Percentiles rank a stretch among this genome's conserved stretches.
These are phyloP conservation scores for Micronycteris hirsuta DNA, from an alignment of 2,113 vertebrate species.

Conservation along the genomic window DNA sequence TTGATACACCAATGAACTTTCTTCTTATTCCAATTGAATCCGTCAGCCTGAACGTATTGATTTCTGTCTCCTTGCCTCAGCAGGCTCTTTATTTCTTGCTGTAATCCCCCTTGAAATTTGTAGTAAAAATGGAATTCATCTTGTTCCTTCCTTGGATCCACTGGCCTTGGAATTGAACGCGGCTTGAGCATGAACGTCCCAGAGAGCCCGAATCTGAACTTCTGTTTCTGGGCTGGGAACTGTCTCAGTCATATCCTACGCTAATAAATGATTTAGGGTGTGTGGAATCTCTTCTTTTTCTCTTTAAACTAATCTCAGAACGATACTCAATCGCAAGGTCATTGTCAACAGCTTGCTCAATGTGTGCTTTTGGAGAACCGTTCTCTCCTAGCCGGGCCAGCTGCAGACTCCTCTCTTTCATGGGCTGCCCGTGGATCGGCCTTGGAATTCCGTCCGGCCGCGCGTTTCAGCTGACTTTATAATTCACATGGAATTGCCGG, in stretches of 20 bases:
- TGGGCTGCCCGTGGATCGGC: constrained; percentile 67
- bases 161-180: constrained; percentile 55
- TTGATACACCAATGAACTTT: constrained; percentile 32
- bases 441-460: constrained; percentile 76
- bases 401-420: constrained; percentile 74
- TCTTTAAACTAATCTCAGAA: constrained; percentile 79
- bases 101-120: constrained; percentile 50
- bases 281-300: constrained; percentile 54
- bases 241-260: constrained; percentile 46
- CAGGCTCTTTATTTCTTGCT: constrained; percentile 37
- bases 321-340: constrained; percentile 71
- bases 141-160: constrained; percentile 38
- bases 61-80: constrained; percentile 22
- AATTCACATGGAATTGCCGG: constrained; percentile 82
- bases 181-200: not conserved
- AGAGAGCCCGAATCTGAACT: constrained; percentile 54
- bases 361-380: constrained; percentile 74
- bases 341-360: constrained; percentile 78
- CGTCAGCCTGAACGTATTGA: constrained; percentile 11
- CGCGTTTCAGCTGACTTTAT: constrained; percentile 73
- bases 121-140: constrained; percentile 54
- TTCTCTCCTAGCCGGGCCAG: constrained; percentile 73
- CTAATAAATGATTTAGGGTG: constrained; percentile 52
- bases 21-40: constrained; percentile 50
- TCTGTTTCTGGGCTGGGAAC: constrained; percentile 67